Base-by-base conservation (phyloP, 2,888 invertebrate genomes). In the Lasioglossum villosulum region DNA sequence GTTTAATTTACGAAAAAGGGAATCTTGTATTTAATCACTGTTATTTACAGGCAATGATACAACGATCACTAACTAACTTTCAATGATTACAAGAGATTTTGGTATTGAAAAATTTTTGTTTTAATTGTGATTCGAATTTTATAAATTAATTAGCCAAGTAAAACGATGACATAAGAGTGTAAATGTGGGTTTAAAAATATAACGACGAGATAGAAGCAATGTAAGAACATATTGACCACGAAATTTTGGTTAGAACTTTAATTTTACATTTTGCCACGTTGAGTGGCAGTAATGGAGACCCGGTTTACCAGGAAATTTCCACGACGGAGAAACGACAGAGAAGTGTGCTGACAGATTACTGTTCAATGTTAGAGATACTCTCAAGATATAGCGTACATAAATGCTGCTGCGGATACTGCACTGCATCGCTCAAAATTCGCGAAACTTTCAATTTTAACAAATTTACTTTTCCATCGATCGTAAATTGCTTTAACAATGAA, bases 231-330 rank as follows among this genome's bases (percentile, higher is more conserved):
- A 2, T 59, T 59, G 27, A 0, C 16, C 5, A 2, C 16, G 42
- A 27, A 70, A 23, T 77, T 63, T 81, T 72, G 19, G 6, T 12
- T 2, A 16, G 23, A n/a, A 19, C n/a, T 75, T 30, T 68, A 68
- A 68, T 68, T 68, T 68, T 68, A n/a, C 48, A 12, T 52, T 70
- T 75, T 42, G 14, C 27, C 39, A 8, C 12, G 30, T 10, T 68
- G 68, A 68, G 75, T 23, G 72, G 42, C 48, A 63, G 63, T 30
- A 30, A 71, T 34, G 59, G 45, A 75, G 71, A 81, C 34, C 8
- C 39, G 63, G 34, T 75, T 81, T 75, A 76, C 71, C 63, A 75
- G 81, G 75, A 83, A 83, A 83, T 83, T 75, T 83, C 75, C 83
- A 83, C 63, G 80, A 83, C 71, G 80, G 48, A 63, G 34, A 81